These are phyloP conservation scores for Microplitis mediator DNA, from an alignment of 1,140 invertebrate species.

Conservation along the genomic window DNA sequence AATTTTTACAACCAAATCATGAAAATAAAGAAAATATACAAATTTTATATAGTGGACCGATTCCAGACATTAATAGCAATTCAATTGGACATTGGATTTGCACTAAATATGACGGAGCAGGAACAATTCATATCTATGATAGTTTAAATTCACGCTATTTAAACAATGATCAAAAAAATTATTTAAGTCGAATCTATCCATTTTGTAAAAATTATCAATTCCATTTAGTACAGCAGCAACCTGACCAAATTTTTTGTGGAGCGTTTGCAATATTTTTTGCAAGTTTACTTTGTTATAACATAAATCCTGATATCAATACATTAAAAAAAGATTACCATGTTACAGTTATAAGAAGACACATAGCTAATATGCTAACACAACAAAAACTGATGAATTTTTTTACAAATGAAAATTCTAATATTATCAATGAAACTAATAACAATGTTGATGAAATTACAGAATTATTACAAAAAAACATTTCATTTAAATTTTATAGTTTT, in stretches of 20 bases:
- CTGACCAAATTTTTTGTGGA: neutral
- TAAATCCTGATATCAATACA: neutral
- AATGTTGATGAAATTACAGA: no score
- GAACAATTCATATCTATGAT: neutral
- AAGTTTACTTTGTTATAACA: neutral
- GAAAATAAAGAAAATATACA: neutral
- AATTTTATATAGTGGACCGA: neutral
- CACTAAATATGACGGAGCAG: neutral
- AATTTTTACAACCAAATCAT: neutral
- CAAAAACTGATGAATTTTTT: no score
- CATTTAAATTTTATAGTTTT: no score
- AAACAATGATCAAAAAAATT: neutral
- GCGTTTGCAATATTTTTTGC: neutral
- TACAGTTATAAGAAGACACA: no score
- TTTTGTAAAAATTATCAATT: neutral
- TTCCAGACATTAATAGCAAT: neutral
- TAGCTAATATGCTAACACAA: no score
- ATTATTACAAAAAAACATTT: no score
- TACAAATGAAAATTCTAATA: no score
- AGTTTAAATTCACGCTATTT: neutral
- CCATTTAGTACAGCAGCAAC: neutral
- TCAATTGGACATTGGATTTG: neutral
- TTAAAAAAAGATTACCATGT: no score
- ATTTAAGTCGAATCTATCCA: neutral
- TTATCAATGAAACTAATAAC: no score